Base-by-base conservation (phyloP, 1,140 invertebrate species). In the Papilio aristodemus region DNA sequence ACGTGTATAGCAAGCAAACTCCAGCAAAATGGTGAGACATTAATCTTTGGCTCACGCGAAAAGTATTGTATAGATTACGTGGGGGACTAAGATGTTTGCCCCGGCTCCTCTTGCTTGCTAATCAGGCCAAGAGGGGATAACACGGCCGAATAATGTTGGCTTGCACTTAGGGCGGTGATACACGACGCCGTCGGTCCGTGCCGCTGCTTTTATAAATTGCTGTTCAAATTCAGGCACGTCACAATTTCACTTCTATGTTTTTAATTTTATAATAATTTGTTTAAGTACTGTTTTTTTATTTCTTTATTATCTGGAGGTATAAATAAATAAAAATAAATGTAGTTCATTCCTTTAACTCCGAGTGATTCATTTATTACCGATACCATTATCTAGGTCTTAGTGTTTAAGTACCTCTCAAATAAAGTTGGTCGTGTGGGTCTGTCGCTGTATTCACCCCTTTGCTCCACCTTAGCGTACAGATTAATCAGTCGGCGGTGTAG, bases 61-160 rank as follows among this genome's bases (percentile, higher is more conserved):
- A 89, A 90, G 84, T 86, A 88, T 88, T 87, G 81, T 84, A 84
- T 83, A 79, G 80, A 87, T 87, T 83, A 82, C 76, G 72, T 69
- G 39, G 74, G 81, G 77, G 77, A 82, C 75, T 83, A 80, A 80
- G 78, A 82, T 74, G 79, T 83, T 79, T 79, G 72, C 68, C 69
- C 75, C 68, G 77, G 69, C 75, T 77, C 58, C 68, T 71, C 67
- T 76, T 66, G 75, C 62, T 75, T 70, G 77, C 77, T 86, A 82
- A 86, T 84, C 83, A 83, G 70, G 62, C 60, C 39, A 71, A 67
- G 62, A 60, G 43, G 66, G 67, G 57, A 68, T 58, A 50, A 73
- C 54, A 62, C 63, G 63, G 17, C 70, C 77, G 70, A 79, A 76
- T 74, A 79, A 43, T 64, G 62, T 64, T 64, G n/a, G 59, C 59